Conservation (phyloP, 2,797 vertebrate species). For the Oryzias sinensis region DNA sequence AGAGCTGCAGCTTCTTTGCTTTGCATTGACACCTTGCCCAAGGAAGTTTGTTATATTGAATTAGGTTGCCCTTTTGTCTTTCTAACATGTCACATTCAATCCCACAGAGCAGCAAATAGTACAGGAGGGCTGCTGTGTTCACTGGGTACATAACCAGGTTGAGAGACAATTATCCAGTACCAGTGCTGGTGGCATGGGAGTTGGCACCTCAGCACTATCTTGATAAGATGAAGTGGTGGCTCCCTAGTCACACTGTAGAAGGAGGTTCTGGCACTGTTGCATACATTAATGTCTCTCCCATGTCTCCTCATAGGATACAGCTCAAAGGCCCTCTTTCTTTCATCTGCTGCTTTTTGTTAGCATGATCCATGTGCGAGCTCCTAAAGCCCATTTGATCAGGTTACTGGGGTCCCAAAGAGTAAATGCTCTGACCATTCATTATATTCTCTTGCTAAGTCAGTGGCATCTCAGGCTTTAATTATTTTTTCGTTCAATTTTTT, state of each 20-base stretch:
- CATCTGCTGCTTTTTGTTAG: conserved; percentile 73
- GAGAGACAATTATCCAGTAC: conserved; percentile 81
- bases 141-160: conserved; percentile 86
- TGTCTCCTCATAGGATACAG: conserved; percentile 57
- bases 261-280: conserved; percentile 74
- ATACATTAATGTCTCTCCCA: conserved; percentile 70
- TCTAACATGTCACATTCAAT: conserved; percentile 89
- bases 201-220: conserved; percentile 86
- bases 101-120: conserved; percentile 76
- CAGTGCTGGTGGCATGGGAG: conserved; percentile 79
- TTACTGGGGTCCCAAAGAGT: conserved; percentile 50
- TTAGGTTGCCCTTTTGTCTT: conserved; percentile 97
- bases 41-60: conserved; percentile 96
- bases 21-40: conserved; percentile 80
- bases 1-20: conserved; percentile 56
- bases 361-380: conserved; percentile 50
- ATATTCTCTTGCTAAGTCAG: conserved; percentile 8
- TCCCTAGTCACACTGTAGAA: conserved; percentile 78
- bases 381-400: conserved; percentile 61
- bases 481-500: no score
- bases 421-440: conserved; percentile 33
- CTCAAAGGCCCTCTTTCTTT: conserved; percentile 81
- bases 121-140: conserved; percentile 74
- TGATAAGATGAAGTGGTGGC: conserved; percentile 86
- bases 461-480: no score